Percentiles rank a stretch among this genome's conserved stretches.
phyloP scores from a whole-genome alignment of 2,797 vertebrate species.

The Sebastes minor region DNA sequence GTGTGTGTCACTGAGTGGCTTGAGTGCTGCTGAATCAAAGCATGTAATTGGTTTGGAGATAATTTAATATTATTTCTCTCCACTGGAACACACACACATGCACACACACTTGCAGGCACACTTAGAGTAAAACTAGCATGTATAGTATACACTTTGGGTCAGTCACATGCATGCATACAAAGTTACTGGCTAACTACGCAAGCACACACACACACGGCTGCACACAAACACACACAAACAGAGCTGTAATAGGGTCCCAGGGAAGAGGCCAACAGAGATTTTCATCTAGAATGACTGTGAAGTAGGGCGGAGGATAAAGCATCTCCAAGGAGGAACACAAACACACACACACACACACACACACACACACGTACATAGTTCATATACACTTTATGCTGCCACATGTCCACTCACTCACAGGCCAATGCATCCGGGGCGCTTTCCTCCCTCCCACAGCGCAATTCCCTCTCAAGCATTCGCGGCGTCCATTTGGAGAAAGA shows the following conservation, averaged over 20 bases:
- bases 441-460: constrained; percentile 61
- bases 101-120: neutral
- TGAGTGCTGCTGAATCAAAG: constrained; percentile 26
- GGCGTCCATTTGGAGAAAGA: constrained; percentile 70
- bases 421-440: constrained; percentile 58
- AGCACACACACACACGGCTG: neutral
- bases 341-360: constrained; percentile 52
- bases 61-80: constrained; percentile 28
- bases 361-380: constrained; percentile 47
- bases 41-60: constrained; percentile 45
- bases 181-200: neutral
- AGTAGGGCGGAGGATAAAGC: constrained; percentile 77
- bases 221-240: constrained; percentile 13
- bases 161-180: neutral
- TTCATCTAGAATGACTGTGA: constrained; percentile 68
- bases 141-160: neutral
- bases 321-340: constrained; percentile 71
- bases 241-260: constrained; percentile 51
- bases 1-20: constrained; percentile 1
- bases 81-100: neutral
- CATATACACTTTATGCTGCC: constrained; percentile 54
- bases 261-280: constrained; percentile 59
- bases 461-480: constrained; percentile 76
- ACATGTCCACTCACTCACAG: constrained; percentile 78
- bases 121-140: neutral